Evolutionary conservation across 2,888 invertebrate species (phyloP).

Genomic region (Caenorhabditis panamensis): DNA sequence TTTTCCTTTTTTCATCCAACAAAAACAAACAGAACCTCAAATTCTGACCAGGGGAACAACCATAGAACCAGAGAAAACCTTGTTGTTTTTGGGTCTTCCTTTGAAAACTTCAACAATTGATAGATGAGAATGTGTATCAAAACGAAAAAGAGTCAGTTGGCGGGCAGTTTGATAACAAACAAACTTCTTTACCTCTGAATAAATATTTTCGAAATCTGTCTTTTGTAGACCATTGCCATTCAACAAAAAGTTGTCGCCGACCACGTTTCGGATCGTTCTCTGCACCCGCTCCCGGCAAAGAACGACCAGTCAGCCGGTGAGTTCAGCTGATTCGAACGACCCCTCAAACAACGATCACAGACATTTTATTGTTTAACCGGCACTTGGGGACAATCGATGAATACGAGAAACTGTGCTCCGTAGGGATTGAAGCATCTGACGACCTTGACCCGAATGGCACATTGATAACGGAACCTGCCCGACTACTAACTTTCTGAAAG

Average conservation of each 20-base stretch:
- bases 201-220: conserved; percentile 19
- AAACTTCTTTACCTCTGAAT: conserved; percentile 14
- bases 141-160: conserved; percentile 1
- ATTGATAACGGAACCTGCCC: conserved; percentile 48
- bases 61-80: too few relatives aligned
- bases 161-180: background rate
- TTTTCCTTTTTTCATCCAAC: too few relatives aligned
- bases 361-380: conserved; percentile 54
- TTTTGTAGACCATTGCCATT: background rate
- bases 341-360: conserved; percentile 38
- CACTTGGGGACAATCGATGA: conserved; percentile 55
- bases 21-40: too few relatives aligned
- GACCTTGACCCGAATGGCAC: conserved; percentile 43
- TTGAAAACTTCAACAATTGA: background rate
- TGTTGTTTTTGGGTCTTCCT: background rate
- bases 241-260: conserved; percentile 14
- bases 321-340: conserved; percentile 7
- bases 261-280: conserved; percentile 49
- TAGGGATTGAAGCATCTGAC: conserved; percentile 40
- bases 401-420: conserved; percentile 49
- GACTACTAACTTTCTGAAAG: conserved; percentile 49
- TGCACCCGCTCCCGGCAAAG: conserved; percentile 31
- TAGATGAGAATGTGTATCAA: background rate
- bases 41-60: too few relatives aligned
- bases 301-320: conserved; percentile 47